Evolutionary conservation across 2,113 vertebrate species (phyloP).

Genomic region (Pundamilia nyererei): DNA sequence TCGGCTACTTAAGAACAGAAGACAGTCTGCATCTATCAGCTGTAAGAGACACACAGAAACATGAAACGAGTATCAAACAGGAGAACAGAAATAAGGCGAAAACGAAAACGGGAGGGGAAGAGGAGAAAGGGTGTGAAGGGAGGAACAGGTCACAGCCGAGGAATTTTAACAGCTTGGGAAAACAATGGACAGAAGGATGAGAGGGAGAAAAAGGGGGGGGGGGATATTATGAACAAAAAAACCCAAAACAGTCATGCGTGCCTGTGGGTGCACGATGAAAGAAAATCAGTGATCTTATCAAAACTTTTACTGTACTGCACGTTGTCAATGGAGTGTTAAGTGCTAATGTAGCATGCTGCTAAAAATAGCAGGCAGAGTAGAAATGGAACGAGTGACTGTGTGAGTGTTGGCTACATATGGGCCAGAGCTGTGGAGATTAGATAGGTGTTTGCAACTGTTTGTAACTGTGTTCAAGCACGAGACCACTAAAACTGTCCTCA

Average conservation of each 20-base stretch:
- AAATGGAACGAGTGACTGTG: not conserved
- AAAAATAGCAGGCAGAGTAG: slow-evolving; percentile 48
- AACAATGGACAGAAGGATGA: slow-evolving; percentile 58
- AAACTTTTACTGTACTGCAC: slow-evolving; percentile 11
- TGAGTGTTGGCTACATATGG: slow-evolving; percentile 1
- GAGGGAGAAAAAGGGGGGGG: not conserved
- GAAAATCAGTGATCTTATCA: slow-evolving; percentile 27
- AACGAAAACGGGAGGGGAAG: not conserved
- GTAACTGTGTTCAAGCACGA: slow-evolving; percentile 27
- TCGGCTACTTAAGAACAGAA: slow-evolving; percentile 15
- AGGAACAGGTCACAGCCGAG: slow-evolving; percentile 47
- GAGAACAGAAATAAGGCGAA: not conserved
- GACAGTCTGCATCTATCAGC: slow-evolving; percentile 14
- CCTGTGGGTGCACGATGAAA: not conserved
- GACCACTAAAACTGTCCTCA: not conserved
- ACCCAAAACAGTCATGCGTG: not conserved
- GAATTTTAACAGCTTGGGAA: slow-evolving; percentile 70
- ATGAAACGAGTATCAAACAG: not conserved
- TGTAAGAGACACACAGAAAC: not conserved
- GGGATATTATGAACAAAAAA: not conserved
- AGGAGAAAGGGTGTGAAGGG: slow-evolving; percentile 10
- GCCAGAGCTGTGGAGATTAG: slow-evolving; percentile 17
- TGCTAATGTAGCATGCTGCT: slow-evolving; percentile 63
- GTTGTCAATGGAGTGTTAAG: slow-evolving; percentile 47
- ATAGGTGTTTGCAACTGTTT: slow-evolving; percentile 31